Evolutionary conservation across 2,113 vertebrate species (phyloP), one percentile per base, ranked within the genome.

Genomic region (Gulo gulo): DNA sequence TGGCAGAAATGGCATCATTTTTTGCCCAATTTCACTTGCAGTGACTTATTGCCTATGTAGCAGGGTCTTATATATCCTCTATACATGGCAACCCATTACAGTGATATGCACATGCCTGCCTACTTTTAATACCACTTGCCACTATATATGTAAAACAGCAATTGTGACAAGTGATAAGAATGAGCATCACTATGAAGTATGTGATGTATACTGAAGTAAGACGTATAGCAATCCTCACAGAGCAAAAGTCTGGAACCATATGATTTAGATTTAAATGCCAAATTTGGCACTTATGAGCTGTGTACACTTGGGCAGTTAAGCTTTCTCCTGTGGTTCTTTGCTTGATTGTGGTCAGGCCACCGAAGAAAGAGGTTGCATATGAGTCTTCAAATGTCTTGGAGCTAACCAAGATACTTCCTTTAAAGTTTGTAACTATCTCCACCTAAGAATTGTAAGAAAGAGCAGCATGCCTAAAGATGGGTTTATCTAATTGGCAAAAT

Each of bases 391-490:
- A 95, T 4, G 82, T 4, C n/a, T 92, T 55, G 67, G 31, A 88
- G 16, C 23, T 81, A 80, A 91, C 63, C 42, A 76, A 67, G 36
- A 55, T 89, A 34, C 8, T 89, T 59, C 67, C 45, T 4, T 69
- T 91, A n/a, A 88, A 88, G 9, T 89, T 92, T 78, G 45, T 55
- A 36, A 97, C 81, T 29, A 88, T 96, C 24, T 90, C 36, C 1
- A 36, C 69, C 3, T 86, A 95, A 24, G 31, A 8, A 96, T 31
- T 7, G 14, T 65, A 36, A 95, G 16, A 97, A 94, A 31, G 10
- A 85, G 45, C 6, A 90, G 16, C 86, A 50, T 71, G 50, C 36
- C 84, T 36, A n/a, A 97, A 47, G 39, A 97, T 31, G 63, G 92
- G 45, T 96, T 97, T 74, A 61, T 45, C 11, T 50, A 76, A 7